Evolutionary conservation across 2,113 vertebrate species (phyloP).

Genomic region (Dasypus novemcinctus): DNA sequence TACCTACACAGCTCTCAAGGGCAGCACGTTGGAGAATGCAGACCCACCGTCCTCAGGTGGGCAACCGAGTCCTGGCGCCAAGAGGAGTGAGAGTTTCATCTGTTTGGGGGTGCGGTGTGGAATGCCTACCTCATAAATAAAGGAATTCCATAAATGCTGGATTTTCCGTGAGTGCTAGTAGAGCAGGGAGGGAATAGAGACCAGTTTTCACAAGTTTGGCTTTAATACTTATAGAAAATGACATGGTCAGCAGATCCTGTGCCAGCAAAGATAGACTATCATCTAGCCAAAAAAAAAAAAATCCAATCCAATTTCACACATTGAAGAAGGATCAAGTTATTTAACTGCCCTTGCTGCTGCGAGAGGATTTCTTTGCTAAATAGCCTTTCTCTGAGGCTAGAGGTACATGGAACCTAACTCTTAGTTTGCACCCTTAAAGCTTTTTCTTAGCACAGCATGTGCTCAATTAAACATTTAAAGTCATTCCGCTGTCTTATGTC

Average conservation of each 20-base stretch:
- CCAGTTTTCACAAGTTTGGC: background rate
- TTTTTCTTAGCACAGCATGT: background rate
- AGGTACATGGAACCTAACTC: background rate
- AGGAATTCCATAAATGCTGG: background rate
- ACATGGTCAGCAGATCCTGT: background rate
- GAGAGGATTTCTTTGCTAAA: background rate
- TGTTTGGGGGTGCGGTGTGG: background rate
- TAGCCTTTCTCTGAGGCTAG: background rate
- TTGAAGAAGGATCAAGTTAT: constrained; percentile 12
- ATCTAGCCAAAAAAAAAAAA: background rate
- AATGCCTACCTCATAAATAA: background rate
- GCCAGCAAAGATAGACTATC: background rate
- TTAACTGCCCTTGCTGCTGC: background rate
- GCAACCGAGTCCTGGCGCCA: background rate
- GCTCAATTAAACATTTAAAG: background rate
- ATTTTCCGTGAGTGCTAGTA: constrained; percentile 28
- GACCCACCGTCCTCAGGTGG: background rate
- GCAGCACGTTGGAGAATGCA: background rate
- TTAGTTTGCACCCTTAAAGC: background rate
- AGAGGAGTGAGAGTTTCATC: background rate
- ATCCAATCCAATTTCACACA: background rate
- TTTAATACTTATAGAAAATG: constrained; percentile 11
- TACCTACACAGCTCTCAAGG: background rate
- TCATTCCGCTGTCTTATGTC: background rate
- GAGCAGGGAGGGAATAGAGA: background rate